phyloP scores from a whole-genome alignment of 2,888 invertebrate species.

The Nomada ferruginata region DNA sequence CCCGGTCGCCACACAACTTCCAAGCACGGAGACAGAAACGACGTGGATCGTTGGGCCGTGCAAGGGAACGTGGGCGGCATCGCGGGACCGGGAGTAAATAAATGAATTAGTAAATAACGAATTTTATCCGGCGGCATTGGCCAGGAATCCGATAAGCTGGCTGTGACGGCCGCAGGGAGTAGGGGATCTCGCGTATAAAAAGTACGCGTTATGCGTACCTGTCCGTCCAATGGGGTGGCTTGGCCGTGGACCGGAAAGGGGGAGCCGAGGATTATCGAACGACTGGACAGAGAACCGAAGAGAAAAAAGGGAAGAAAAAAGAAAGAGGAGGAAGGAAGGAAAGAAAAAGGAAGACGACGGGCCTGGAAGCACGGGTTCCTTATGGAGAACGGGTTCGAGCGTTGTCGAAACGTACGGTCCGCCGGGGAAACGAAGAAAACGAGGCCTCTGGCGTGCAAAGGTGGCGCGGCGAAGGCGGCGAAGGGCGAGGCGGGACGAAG shows the following conservation, averaged over 20 bases:
- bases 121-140: slow-evolving; percentile 62
- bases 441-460: background rate
- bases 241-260: slow-evolving; percentile 12
- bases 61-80: slow-evolving; percentile 57
- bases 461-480: background rate
- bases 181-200: slow-evolving; percentile 62
- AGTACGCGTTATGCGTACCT: slow-evolving; percentile 69
- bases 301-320: background rate
- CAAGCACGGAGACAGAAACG: slow-evolving; percentile 44
- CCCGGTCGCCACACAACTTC: slow-evolving; percentile 29
- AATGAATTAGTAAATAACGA: slow-evolving; percentile 70
- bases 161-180: background rate
- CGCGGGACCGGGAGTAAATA: slow-evolving; percentile 50
- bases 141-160: slow-evolving; percentile 66
- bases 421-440: slow-evolving; percentile 37
- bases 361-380: slow-evolving; percentile 46
- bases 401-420: slow-evolving; percentile 55
- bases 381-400: slow-evolving; percentile 58
- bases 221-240: slow-evolving; percentile 66
- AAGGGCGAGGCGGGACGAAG: background rate
- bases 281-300: background rate
- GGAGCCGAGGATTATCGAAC: slow-evolving; percentile 38
- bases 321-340: background rate
- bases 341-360: slow-evolving; percentile 6
- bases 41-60: background rate